These are phyloP conservation scores for Ondatra zibethicus DNA, from an alignment of 2,113 vertebrate species.

Conservation along the genomic window DNA sequence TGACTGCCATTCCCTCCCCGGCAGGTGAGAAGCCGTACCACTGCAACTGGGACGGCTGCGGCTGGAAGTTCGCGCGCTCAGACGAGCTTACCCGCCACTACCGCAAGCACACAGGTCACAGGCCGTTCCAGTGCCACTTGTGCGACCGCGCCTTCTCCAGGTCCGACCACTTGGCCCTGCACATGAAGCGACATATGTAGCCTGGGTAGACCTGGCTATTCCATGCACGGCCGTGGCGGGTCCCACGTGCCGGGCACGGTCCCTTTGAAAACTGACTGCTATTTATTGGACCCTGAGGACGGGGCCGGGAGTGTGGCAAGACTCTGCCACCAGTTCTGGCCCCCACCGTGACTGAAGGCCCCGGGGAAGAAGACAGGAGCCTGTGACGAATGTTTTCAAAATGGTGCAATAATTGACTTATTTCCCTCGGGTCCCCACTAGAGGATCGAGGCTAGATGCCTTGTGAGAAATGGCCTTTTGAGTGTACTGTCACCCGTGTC, in stretches of 20 bases:
- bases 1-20: neutral
- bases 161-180: constrained; percentile 96
- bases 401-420: constrained; percentile 87
- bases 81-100: constrained; percentile 97
- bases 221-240: constrained; percentile 90
- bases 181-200: constrained; percentile 98
- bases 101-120: constrained; percentile 97
- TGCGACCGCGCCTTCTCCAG: constrained; percentile 97
- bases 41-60: constrained; percentile 97
- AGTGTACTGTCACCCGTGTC: constrained; percentile 87
- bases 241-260: constrained; percentile 88
- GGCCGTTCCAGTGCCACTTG: constrained; percentile 97
- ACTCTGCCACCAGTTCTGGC: constrained; percentile 73
- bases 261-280: constrained; percentile 71
- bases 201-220: neutral
- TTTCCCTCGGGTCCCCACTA: constrained; percentile 89
- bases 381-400: constrained; percentile 84
- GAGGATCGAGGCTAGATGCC: constrained; percentile 92
- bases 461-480: constrained; percentile 90
- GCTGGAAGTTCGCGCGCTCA: constrained; percentile 97
- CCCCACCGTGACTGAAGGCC: constrained; percentile 85
- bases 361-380: constrained; percentile 83
- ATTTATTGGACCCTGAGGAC: constrained; percentile 85
- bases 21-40: constrained; percentile 98
- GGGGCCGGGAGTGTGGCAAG: constrained; percentile 67